Evolutionary conservation across 1,140 invertebrate species (phyloP).

Genomic region (Bombus terrestris): DNA sequence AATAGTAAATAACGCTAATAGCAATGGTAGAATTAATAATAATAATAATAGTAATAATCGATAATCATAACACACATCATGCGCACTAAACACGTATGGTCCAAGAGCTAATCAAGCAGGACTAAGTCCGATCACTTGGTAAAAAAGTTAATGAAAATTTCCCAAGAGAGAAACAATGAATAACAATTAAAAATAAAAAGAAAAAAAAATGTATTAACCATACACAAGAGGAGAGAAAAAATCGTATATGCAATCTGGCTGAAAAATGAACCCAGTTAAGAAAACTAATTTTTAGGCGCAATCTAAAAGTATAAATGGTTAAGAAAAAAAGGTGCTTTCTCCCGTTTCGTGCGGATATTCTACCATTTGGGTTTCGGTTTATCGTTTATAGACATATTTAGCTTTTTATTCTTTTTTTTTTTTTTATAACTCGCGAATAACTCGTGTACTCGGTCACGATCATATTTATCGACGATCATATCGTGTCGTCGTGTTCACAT

Average conservation of each 20-base stretch:
- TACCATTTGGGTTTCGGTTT: background rate
- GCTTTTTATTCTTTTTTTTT: background rate
- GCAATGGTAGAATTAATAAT: conserved; percentile 52
- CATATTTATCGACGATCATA: background rate
- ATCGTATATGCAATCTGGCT: conserved; percentile 49
- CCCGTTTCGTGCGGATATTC: conserved; percentile 43
- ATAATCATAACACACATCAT: conserved; percentile 78
- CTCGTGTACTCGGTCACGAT: background rate
- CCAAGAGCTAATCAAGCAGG: conserved; percentile 77
- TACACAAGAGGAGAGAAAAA: conserved; percentile 64
- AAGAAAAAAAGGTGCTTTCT: conserved; percentile 30
- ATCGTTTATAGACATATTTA: background rate
- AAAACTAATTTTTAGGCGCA: conserved; percentile 36
- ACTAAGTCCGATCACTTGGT: conserved; percentile 67
- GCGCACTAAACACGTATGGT: conserved; percentile 79
- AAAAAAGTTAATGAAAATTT: conserved; percentile 16
- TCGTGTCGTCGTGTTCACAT: too few species aligned
- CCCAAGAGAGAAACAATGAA: conserved; percentile 58
- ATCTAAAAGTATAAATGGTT: conserved; percentile 24
- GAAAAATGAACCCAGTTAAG: conserved; percentile 50
- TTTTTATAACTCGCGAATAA: background rate
- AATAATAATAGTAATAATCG: conserved; percentile 61
- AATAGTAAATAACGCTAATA: conserved; percentile 52
- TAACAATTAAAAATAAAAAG: conserved; percentile 42
- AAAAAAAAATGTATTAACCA: conserved; percentile 39